These are phyloP conservation scores for Euura saliciscinereae DNA, from an alignment of 1,140 invertebrate species.

Conservation along the genomic window DNA sequence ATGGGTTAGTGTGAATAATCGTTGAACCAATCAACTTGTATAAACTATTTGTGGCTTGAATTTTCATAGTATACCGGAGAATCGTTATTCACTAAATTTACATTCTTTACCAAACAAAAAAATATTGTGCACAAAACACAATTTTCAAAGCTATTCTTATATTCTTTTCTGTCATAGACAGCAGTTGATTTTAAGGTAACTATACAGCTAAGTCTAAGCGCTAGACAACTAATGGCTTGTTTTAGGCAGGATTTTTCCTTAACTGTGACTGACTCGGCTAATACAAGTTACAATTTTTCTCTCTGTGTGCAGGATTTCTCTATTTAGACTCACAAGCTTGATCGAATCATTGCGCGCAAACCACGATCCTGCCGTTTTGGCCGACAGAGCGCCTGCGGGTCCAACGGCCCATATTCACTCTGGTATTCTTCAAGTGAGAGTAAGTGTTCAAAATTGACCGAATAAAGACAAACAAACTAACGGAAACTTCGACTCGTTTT, in stretches of 20 bases:
- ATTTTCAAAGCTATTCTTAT: neutral
- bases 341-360: slow-evolving; percentile 78
- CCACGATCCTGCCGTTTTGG: slow-evolving; percentile 70
- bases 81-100: neutral
- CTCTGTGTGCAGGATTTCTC: slow-evolving; percentile 42
- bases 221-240: neutral
- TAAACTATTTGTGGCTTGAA: neutral
- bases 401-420: slow-evolving; percentile 92
- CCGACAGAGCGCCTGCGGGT: slow-evolving; percentile 74
- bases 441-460: slow-evolving; percentile 46
- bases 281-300: too few species aligned
- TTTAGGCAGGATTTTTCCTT: too few species aligned
- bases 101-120: neutral
- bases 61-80: neutral
- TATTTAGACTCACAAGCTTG: slow-evolving; percentile 68
- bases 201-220: neutral
- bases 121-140: neutral
- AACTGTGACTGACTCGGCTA: too few species aligned
- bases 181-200: slow-evolving; percentile 11
- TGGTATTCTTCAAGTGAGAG: slow-evolving; percentile 82
- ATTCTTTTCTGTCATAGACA: slow-evolving; percentile 13
- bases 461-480: too few species aligned
- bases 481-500: slow-evolving; percentile 27
- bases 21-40: neutral
- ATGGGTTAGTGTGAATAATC: slow-evolving; percentile 65